Base-by-base conservation (phyloP, 1,140 invertebrate genomes). In the Tetramorium simillimum region DNA sequence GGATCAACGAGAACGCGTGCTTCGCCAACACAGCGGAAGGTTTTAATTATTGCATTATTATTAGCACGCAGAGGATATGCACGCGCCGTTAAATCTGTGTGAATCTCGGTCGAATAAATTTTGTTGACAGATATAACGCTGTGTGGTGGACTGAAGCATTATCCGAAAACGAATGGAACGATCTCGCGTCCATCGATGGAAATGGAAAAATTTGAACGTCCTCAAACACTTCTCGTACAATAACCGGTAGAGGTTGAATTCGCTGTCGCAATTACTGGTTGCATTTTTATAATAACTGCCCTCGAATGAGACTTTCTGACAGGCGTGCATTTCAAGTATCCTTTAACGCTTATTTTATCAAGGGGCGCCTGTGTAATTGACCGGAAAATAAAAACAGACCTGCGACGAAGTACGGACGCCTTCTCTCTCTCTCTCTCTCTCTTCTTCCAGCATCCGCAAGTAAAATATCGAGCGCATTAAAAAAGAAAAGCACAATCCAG, bases 291-390 rank as follows among this genome's bases (percentile, higher is more conserved):
- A 56, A 56, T 16, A 58, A 58, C 9, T 21, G 7, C n/a, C 12
- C 14, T 43, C 51, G 14, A 40, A 60, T 9, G 21, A 76, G 53
- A 60, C 53, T 40, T 33, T 51, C 18, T 10, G 3, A 75, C n/a
- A 9, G 14, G 18, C 51, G 3, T 51, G 5, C 37, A 1, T 18
- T 76, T 58, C 3, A 18, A 60, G 53, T 43, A 60, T 76, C 73
- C 53, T 76, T 75, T 58, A 75, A 58, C 72, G 53, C 53, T 43
- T 16, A 16, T n/a, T 51, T 65, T 76, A 76, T 53, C 60, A 24
- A 73, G 46, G 24, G n/a, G 58, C 40, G 43, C 3, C 14, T 24
- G 28, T 9, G 21, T 14, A n/a, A 65, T 40, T 33, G 75, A 67
- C 5, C 21, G 28, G 24, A 28, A 65, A 24, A 73, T 72, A 81